A percentile compares a stretch with the other conserved stretches of the same genome.
Conservation (phyloP, 2,113 vertebrate species). For the Pelusios castaneus region DNA sequence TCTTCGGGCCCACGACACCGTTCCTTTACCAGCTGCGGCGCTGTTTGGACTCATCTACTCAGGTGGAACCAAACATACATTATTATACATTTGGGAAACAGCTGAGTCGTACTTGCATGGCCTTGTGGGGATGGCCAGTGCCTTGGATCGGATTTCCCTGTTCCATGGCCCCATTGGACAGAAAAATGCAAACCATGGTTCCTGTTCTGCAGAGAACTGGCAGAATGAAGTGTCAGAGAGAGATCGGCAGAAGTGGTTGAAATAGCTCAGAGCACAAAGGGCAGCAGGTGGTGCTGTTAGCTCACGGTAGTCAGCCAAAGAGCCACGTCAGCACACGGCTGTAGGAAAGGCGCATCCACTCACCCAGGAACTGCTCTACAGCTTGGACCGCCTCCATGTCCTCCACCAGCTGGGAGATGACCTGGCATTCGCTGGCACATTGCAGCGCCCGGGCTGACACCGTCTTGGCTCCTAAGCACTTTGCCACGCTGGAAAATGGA, state of each 20-base stretch:
- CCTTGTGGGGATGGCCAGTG: background rate
- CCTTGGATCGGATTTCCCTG: background rate
- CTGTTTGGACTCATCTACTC: background rate
- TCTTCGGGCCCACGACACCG: background rate
- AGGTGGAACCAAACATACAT: background rate
- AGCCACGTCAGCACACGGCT: background rate
- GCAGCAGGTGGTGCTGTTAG: background rate
- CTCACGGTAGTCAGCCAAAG: background rate
- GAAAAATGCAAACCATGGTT: background rate
- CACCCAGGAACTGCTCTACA: slow-evolving; percentile 87
- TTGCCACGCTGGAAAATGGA: slow-evolving; percentile 82
- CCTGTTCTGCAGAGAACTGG: background rate
- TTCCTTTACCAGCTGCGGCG: background rate
- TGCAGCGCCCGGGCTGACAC: slow-evolving; percentile 83
- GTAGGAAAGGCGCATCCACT: slow-evolving; percentile 35
- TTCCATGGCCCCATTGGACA: background rate
- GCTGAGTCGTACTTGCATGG: background rate
- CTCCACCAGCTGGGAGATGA: slow-evolving; percentile 87
- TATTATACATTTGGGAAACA: background rate
- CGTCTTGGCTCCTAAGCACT: slow-evolving; percentile 83
- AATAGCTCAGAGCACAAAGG: background rate
- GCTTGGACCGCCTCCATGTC: slow-evolving; percentile 86
- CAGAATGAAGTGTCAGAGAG: background rate
- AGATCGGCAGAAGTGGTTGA: background rate
- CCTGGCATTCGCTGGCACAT: slow-evolving; percentile 75